Percentiles rank a stretch among this genome's conserved stretches.
phyloP scores from a whole-genome alignment of 2,888 invertebrate genomes.

The Uropetala carovei region DNA sequence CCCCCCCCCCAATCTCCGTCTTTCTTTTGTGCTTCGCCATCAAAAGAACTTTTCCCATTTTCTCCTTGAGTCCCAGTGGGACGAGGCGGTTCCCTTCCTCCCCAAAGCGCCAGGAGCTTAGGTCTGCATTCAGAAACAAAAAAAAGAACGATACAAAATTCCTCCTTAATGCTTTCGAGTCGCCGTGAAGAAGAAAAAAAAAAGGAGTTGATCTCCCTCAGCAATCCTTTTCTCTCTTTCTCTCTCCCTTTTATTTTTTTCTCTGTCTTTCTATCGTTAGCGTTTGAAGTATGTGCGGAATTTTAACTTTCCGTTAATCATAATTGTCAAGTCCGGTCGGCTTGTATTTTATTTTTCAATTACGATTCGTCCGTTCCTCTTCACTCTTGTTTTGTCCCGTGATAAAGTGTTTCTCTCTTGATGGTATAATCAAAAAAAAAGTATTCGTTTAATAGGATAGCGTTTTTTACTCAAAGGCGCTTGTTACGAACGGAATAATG shows the following conservation, averaged over 20 bases:
- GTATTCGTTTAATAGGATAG: too few species aligned
- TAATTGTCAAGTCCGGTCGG: too few species aligned
- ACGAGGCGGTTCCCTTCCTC: not conserved
- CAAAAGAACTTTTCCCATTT: slow-evolving; percentile 64
- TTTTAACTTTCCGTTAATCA: too few species aligned
- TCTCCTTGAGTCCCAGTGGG: slow-evolving; percentile 38
- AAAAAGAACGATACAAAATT: slow-evolving; percentile 12
- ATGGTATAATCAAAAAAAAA: too few species aligned
- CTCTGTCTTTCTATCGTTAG: not conserved
- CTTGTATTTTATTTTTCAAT: too few species aligned
- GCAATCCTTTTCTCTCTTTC: not conserved
- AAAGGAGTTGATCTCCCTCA: not conserved
- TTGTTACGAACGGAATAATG: too few species aligned
- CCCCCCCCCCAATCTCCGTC: not conserved
- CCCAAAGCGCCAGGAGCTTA: not conserved
- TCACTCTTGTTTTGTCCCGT: too few species aligned
- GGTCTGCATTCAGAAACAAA: slow-evolving; percentile 24
- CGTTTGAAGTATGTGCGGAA: not conserved
- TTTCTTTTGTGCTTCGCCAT: slow-evolving; percentile 51
- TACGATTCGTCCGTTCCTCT: too few species aligned
- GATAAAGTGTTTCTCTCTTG: too few species aligned
- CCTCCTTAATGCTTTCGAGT: slow-evolving; percentile 4
- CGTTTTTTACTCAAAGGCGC: too few species aligned
- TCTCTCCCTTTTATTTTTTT: not conserved
- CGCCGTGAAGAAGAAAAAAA: not conserved